Conservation (phyloP, 2,888 invertebrate species). For the Eupithecia vulgata region DNA sequence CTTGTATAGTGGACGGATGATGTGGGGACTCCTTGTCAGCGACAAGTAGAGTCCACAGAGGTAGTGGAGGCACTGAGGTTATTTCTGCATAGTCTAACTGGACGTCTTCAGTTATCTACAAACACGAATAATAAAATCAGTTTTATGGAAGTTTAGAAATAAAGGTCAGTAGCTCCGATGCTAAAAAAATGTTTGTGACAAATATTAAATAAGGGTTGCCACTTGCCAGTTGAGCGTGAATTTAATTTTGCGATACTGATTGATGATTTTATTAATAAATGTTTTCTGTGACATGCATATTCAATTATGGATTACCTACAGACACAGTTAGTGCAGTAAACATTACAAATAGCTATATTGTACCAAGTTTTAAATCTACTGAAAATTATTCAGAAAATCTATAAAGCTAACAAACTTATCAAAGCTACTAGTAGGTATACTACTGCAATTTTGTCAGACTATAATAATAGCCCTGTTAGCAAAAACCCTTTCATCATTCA, state of each 20-base stretch:
- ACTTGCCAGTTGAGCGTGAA: neutral
- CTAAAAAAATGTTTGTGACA: neutral
- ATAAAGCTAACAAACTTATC: neutral
- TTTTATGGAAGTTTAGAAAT: neutral
- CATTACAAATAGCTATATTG: neutral
- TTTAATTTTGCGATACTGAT: neutral
- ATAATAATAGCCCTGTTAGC: neutral
- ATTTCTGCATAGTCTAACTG: constrained; percentile 97
- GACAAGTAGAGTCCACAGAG: constrained; percentile 96
- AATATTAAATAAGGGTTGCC: neutral
- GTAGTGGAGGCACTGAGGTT: constrained; percentile 98
- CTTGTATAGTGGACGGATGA: constrained; percentile 80
- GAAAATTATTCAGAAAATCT: neutral
- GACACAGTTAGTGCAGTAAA: constrained; percentile 2
- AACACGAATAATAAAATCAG: constrained; percentile 8
- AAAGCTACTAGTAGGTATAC: neutral
- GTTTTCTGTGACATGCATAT: constrained; percentile 1
- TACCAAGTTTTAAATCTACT: neutral
- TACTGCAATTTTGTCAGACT: neutral
- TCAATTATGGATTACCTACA: neutral
- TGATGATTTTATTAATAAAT: too few species aligned
- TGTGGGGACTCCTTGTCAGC: constrained; percentile 94
- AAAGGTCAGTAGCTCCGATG: neutral
- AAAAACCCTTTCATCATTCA: neutral
- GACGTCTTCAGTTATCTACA: constrained; percentile 91